phyloP scores from a whole-genome alignment of 2,888 invertebrate genomes.

The Podotricha telesiphe region DNA sequence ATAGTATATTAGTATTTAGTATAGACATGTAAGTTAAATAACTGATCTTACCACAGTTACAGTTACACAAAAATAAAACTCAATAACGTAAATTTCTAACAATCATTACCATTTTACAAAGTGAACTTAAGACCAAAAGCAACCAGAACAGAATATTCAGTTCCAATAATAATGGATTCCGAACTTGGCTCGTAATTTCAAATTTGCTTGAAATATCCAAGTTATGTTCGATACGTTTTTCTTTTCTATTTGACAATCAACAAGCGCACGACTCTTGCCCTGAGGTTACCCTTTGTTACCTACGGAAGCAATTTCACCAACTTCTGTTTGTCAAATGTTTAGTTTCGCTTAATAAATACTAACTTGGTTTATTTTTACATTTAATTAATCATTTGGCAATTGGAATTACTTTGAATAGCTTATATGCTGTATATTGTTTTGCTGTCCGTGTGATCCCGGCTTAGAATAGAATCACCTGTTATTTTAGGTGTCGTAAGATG shows the following conservation, averaged over 20 bases:
- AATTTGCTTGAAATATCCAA: slow-evolving; percentile 38
- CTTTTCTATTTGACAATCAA: slow-evolving; percentile 42
- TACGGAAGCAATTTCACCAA: slow-evolving; percentile 36
- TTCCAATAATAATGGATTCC: slow-evolving; percentile 42
- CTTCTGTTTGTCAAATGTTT: slow-evolving; percentile 32
- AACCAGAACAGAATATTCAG: slow-evolving; percentile 36
- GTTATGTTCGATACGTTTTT: slow-evolving; percentile 38
- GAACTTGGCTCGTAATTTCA: slow-evolving; percentile 34
- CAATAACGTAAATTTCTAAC: slow-evolving; percentile 31
- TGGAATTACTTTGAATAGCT: neutral
- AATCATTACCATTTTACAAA: slow-evolving; percentile 25
- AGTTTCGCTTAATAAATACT: slow-evolving; percentile 30
- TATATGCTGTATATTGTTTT: neutral
- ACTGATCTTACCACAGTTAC: too few relatives aligned
- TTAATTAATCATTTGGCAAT: slow-evolving; percentile 1
- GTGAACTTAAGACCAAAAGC: slow-evolving; percentile 29
- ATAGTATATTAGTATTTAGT: too few relatives aligned
- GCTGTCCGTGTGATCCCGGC: too few relatives aligned
- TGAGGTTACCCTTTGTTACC: slow-evolving; percentile 32
- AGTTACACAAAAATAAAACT: too few relatives aligned
- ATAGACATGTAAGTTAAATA: too few relatives aligned
- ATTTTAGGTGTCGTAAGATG: too few relatives aligned
- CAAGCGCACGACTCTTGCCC: slow-evolving; percentile 32
- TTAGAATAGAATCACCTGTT: too few relatives aligned
- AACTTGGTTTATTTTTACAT: slow-evolving; percentile 11